Evolutionary conservation across 64 coral and sea anemone species (phyloP).

Genomic region (Trachythela sp.): DNA sequence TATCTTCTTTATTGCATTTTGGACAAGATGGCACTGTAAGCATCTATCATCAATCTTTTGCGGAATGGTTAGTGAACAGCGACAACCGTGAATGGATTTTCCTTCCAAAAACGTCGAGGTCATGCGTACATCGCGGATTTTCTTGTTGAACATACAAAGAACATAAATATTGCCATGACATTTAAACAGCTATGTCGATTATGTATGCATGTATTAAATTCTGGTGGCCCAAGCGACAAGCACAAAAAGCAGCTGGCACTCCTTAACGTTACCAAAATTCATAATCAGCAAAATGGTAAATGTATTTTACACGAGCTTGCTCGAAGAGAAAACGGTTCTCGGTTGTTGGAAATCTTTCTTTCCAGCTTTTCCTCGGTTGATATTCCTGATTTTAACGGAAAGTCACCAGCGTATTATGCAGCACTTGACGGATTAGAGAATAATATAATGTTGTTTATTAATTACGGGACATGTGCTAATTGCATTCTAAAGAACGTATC

Average conservation of each 20-base stretch:
- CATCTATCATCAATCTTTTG: conserved; percentile 10
- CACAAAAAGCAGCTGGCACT: neutral
- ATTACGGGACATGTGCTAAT: neutral
- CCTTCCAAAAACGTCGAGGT: neutral
- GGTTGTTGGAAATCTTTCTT: neutral
- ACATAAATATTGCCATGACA: neutral
- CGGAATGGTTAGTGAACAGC: neutral
- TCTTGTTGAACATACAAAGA: neutral
- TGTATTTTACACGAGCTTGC: neutral
- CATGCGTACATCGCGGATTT: neutral
- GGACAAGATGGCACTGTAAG: neutral
- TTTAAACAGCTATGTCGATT: neutral
- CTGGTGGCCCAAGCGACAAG: neutral
- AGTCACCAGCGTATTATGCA: conserved; percentile 7
- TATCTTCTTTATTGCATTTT: conserved; percentile 12
- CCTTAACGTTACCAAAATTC: neutral
- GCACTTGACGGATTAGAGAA: neutral
- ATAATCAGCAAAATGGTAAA: neutral
- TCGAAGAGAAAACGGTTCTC: neutral
- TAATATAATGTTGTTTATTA: neutral
- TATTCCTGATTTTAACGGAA: neutral
- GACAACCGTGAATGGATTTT: neutral
- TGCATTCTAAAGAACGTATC: neutral
- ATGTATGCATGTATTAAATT: neutral
- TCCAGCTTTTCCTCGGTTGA: neutral